Evolutionary conservation across 2,888 invertebrate genomes (phyloP).

Genomic region (Drosophila peninsularis): DNA sequence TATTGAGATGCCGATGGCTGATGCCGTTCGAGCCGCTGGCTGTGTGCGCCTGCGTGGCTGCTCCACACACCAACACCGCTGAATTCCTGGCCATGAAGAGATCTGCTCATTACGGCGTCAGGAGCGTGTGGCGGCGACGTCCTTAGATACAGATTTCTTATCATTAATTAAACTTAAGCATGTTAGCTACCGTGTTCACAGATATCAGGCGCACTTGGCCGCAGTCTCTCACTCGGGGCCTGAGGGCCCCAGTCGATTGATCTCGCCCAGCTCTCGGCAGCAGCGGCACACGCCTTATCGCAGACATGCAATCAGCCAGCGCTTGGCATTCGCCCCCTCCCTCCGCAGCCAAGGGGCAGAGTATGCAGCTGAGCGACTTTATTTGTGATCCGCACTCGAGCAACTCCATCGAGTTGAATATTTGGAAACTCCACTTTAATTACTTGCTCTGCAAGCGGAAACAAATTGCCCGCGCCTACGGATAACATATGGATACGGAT

Average conservation of each 20-base stretch:
- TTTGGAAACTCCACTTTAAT: slow-evolving; percentile 6
- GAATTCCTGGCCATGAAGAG: slow-evolving; percentile 54
- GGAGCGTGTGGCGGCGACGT: slow-evolving; percentile 64
- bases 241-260: slow-evolving; percentile 40
- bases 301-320: slow-evolving; percentile 79
- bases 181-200: slow-evolving; percentile 84
- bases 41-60: slow-evolving; percentile 11
- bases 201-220: too few relatives aligned
- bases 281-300: slow-evolving; percentile 80
- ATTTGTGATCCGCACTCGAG: slow-evolving; percentile 8
- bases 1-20: slow-evolving; percentile 79
- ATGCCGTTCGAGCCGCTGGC: slow-evolving; percentile 30
- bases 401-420: slow-evolving; percentile 5
- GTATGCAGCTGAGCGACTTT: slow-evolving; percentile 16
- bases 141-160: slow-evolving; percentile 84
- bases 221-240: slow-evolving; percentile 9
- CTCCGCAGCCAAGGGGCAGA: background rate
- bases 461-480: slow-evolving; percentile 7
- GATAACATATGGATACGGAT: slow-evolving; percentile 3
- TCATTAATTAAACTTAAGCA: slow-evolving; percentile 85
- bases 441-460: slow-evolving; percentile 3
- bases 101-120: slow-evolving; percentile 60
- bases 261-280: slow-evolving; percentile 39
- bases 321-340: slow-evolving; percentile 57
- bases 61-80: slow-evolving; percentile 48